A percentile compares a stretch with the other conserved stretches of the same genome.
These are phyloP conservation scores for Tretioscincus oriximinensis DNA, from an alignment of 2,113 vertebrate genomes.

Conservation along the genomic window DNA sequence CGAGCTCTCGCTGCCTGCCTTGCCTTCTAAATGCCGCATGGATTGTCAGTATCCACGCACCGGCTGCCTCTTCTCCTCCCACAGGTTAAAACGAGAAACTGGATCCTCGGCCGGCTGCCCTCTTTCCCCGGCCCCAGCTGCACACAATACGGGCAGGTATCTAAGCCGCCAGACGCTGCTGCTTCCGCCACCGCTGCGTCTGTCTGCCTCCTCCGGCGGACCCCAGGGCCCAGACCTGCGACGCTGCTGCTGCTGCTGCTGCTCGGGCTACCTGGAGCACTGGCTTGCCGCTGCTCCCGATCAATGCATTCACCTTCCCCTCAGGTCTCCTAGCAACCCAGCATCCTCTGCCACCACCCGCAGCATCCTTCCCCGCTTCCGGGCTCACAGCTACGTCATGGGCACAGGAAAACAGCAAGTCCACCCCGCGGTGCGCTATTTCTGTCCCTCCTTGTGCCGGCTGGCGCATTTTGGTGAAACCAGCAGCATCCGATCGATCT, in stretches of 20 bases:
- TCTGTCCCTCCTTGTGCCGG: too few relatives aligned
- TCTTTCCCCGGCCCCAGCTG: neutral
- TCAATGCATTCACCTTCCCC: constrained; percentile 54
- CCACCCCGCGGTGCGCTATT: too few relatives aligned
- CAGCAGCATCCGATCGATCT: too few relatives aligned
- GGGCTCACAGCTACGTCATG: too few relatives aligned
- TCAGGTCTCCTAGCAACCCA: constrained; percentile 69
- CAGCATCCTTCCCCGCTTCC: too few relatives aligned
- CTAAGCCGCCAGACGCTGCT: neutral
- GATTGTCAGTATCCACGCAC: neutral
- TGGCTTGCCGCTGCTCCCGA: constrained; percentile 11
- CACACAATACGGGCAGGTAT: too few relatives aligned
- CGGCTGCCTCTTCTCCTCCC: neutral
- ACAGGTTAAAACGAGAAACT: neutral
- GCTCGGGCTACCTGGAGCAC: constrained; percentile 53
- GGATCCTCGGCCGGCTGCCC: fast-evolving
- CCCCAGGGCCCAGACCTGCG: neutral
- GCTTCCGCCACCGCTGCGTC: neutral
- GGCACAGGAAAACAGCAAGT: too few relatives aligned
- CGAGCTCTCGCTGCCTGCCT: neutral
- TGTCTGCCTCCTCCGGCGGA: neutral
- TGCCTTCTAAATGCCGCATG: neutral
- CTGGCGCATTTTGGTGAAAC: too few relatives aligned
- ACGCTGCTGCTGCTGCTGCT: constrained; percentile 1
- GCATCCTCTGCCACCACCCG: constrained; percentile 47